Evolutionary conservation across 2,888 invertebrate genomes (phyloP).

Genomic region (Polietes domitor): DNA sequence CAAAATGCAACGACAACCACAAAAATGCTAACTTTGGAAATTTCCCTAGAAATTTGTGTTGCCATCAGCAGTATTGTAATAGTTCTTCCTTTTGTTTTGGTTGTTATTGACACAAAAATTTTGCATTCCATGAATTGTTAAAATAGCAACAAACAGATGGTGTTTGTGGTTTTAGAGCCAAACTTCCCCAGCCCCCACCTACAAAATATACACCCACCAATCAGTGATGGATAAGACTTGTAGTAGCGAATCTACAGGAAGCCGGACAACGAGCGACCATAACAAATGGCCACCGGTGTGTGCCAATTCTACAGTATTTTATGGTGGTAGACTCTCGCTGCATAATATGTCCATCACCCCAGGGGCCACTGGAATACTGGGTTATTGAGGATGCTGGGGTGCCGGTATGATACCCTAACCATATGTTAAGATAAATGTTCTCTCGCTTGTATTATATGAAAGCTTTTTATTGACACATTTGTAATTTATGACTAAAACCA

Average conservation of each 20-base stretch:
- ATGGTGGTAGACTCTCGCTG: too few relatives aligned
- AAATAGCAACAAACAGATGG: background rate
- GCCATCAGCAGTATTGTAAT: too few relatives aligned
- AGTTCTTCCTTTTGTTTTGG: too few relatives aligned
- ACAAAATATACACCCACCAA: background rate
- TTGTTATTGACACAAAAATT: too few relatives aligned
- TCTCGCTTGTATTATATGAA: slow-evolving; percentile 4
- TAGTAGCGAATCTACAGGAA: too few relatives aligned
- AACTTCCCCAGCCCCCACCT: background rate
- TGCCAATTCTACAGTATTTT: background rate
- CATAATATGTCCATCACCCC: background rate
- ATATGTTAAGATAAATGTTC: background rate
- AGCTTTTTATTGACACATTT: slow-evolving; percentile 30
- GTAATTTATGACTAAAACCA: slow-evolving; percentile 28
- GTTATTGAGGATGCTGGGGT: too few relatives aligned
- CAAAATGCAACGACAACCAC: too few relatives aligned
- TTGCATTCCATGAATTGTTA: background rate
- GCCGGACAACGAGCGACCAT: background rate
- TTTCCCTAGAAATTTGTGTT: too few relatives aligned
- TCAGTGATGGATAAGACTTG: background rate
- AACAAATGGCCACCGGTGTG: slow-evolving; percentile 1
- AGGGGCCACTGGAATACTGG: too few relatives aligned
- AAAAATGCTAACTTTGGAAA: too few relatives aligned
- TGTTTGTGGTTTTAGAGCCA: too few relatives aligned
- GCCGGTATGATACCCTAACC: background rate